Percentiles rank a stretch among this genome's conserved stretches.
Evolutionary conservation across 1,140 invertebrate genomes (phyloP).

Genomic region (Pinna nobilis): DNA sequence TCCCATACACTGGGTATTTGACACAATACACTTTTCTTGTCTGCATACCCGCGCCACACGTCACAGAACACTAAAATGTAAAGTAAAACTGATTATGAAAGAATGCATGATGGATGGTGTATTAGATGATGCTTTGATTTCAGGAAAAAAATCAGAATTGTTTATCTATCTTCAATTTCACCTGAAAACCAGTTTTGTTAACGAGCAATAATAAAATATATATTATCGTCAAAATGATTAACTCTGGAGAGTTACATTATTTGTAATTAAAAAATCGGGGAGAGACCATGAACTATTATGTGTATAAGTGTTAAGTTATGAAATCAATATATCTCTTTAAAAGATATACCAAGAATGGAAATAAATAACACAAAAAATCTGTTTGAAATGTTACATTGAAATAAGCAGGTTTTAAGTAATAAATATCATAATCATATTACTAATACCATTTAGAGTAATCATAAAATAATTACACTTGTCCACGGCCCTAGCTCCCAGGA

Average conservation of each 20-base stretch:
- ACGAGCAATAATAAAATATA: too few relatives aligned
- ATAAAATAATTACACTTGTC: constrained; percentile 37
- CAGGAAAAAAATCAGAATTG: too few relatives aligned
- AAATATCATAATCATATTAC: neutral
- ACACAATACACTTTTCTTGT: constrained; percentile 86
- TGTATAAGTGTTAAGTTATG: too few relatives aligned
- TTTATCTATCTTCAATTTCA: too few relatives aligned
- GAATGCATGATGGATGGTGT: too few relatives aligned
- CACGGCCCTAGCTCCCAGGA: constrained; percentile 50
- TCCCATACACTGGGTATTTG: constrained; percentile 75
- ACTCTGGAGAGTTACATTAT: too few relatives aligned
- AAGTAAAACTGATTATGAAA: too few relatives aligned
- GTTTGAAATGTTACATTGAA: neutral
- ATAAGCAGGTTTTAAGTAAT: neutral
- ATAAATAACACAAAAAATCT: neutral
- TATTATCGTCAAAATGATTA: too few relatives aligned
- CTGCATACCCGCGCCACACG: constrained; percentile 81
- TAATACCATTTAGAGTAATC: neutral
- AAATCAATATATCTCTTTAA: neutral
- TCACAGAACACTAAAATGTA: constrained; percentile 79
- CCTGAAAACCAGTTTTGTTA: too few relatives aligned
- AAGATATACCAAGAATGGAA: neutral
- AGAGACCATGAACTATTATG: too few relatives aligned
- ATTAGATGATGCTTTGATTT: too few relatives aligned
- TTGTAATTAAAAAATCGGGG: too few relatives aligned